Base-by-base conservation (phyloP, 1,140 invertebrate species). In the Diachasmimorpha longicaudata region DNA sequence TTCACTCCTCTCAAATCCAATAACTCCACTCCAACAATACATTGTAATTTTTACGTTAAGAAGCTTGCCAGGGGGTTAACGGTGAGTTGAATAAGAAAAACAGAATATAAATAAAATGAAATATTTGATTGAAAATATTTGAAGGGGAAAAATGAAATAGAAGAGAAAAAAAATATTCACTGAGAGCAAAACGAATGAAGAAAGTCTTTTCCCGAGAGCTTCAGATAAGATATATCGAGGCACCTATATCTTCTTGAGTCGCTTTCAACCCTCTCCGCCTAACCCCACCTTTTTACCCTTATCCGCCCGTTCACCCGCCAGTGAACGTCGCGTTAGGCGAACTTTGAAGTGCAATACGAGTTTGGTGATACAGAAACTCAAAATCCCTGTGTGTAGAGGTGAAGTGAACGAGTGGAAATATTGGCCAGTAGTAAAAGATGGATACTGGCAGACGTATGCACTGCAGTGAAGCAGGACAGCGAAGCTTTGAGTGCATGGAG, bases 341-440 rank as follows among this genome's bases (percentile, higher is more conserved):
- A 63, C 58, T 63, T 63, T 63, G 58, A 63, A 63, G 58, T 63
- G 58, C 58, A 63, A 63, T 63, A 63, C 58, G 58, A 63, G 58
- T 63, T 63, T 63, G 58, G 58, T 63, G 58, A 63, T 23, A 63
- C 58, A 63, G 58, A 63, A 63, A 63, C 58, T 63, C 58, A 63
- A 63, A 63, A 63, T 63, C 58, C 58, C 23, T 31, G 13, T 19
- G 58, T 63, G 58, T 4, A 63, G 13, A 63, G 58, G 58, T 25
- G 58, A 63, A 63, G 5, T 63, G 21, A 48, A 52, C 70, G 19
- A 23, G 21, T 21, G 63, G 21, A 74, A 74, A 74, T 74, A 74
- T 58, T 46, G 19, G 21, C 42, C 39, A 39, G 11, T 46, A 36
- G 25, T 58, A 31, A 16, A 11, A n/a, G n/a, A 10, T n/a, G 37